Evolutionary conservation across 2,888 invertebrate genomes (phyloP).

Genomic region (Agriotes lineatus): DNA sequence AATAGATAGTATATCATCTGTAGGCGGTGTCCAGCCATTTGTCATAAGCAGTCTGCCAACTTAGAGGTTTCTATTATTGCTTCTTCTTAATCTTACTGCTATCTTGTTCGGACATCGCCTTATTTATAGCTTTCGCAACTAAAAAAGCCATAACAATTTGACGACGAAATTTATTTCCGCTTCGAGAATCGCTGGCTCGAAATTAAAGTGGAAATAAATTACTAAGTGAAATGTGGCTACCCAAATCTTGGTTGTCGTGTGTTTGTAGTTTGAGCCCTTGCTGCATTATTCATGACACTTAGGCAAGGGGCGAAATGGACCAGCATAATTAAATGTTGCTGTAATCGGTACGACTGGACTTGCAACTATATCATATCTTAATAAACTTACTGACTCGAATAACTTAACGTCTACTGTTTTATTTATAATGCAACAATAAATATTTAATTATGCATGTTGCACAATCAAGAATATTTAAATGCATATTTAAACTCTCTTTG

Average conservation of each 20-base stretch:
- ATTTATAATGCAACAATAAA: no score
- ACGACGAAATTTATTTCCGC: slow-evolving; percentile 16
- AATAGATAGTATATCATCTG: slow-evolving; percentile 65
- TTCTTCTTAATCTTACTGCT: slow-evolving; percentile 51
- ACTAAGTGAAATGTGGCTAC: slow-evolving; percentile 3
- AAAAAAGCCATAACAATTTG: slow-evolving; percentile 36
- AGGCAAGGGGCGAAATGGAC: slow-evolving; percentile 18
- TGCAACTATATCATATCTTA: no score
- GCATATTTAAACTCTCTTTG: no score
- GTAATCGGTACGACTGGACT: no score
- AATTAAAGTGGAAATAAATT: slow-evolving; percentile 8
- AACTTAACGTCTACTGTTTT: no score
- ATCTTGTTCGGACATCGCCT: slow-evolving; percentile 52
- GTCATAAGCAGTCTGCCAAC: slow-evolving; percentile 60
- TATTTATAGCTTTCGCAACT: slow-evolving; percentile 51
- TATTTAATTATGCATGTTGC: no score
- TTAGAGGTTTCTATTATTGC: slow-evolving; percentile 53
- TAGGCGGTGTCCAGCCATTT: slow-evolving; percentile 61
- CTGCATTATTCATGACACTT: slow-evolving; percentile 35
- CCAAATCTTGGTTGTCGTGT: not conserved
- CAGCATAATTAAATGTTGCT: slow-evolving; percentile 24
- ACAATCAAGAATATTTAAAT: no score
- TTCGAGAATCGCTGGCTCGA: not conserved
- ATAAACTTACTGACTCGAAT: no score
- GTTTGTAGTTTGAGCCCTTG: slow-evolving; percentile 7